Evolutionary conservation across 1,140 invertebrate genomes (phyloP), one percentile per base, ranked within the genome.

Genomic region (Drosophila fuyamai): DNA sequence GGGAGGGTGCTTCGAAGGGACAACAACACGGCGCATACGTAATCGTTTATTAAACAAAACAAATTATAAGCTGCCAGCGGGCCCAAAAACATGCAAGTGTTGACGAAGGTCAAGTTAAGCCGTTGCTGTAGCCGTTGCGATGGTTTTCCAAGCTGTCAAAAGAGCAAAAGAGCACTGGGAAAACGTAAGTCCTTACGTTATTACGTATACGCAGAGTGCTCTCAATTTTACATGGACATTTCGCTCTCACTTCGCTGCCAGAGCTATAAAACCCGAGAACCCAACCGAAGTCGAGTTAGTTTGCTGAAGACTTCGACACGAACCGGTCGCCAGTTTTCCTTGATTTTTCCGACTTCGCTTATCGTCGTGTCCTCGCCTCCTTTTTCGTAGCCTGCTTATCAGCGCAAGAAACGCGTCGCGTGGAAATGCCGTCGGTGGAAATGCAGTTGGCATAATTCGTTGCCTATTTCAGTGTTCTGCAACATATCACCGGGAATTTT

Each of bases 21-120:
- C 55, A 62, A 66, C 44, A 63, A 61, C 66, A 50, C 27, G 67
- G 5, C 63, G 66, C 23, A 67, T 76, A 71, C 48, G 58, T 59
- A 70, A 71, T 66, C 57, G 65, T 61, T 61, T 80, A 67, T 57
- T 56, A 58, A 68, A 58, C 43, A 66, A 58, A 67, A 66, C 48
- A 66, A 67, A 60, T 65, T 81, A 70, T 54, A 47, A 50, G 43
- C 36, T 53, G 50, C 18, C 58, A 59, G 66, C 53, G 40, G 32
- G 43, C 36, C 43, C 29, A 68, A 32, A 14, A 57, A 76, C 54
- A 67, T 85, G 70, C 80, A 77, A 79, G 59, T 83, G 80, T 88
- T 86, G 79, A 76, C 79, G 78, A 86, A 86, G 83, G 83, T 86
- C 83, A 86, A 86, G 83, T 88, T 83, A 71, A 68, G 55, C 48